phyloP scores from a whole-genome alignment of 1,140 invertebrate genomes.

The Aphaenogaster rudis region DNA sequence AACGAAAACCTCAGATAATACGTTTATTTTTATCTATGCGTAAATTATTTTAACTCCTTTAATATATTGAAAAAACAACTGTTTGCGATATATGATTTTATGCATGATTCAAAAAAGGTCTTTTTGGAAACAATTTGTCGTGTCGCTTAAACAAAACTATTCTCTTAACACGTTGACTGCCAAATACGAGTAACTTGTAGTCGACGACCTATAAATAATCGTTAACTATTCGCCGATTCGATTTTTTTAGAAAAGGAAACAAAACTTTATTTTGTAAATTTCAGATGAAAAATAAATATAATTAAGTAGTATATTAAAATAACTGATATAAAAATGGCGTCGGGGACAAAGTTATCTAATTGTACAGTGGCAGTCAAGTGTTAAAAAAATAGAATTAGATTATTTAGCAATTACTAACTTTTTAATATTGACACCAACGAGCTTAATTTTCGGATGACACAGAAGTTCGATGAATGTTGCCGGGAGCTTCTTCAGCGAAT shows the following conservation, averaged over 20 bases:
- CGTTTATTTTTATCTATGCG: not conserved
- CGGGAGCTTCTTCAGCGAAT: constrained; percentile 87
- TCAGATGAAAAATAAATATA: too few relatives aligned
- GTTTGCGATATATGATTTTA: not conserved
- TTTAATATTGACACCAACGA: constrained; percentile 90
- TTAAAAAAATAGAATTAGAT: constrained; percentile 39
- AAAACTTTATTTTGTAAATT: too few relatives aligned
- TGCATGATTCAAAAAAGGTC: not conserved
- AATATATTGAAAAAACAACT: not conserved
- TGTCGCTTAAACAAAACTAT: constrained; percentile 24
- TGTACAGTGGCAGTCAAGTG: too few relatives aligned
- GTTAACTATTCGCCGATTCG: too few relatives aligned
- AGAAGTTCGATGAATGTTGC: constrained; percentile 87
- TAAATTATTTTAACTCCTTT: not conserved
- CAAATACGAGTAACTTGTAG: too few relatives aligned
- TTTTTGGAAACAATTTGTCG: not conserved
- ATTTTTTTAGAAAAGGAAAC: too few relatives aligned
- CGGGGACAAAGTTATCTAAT: too few relatives aligned
- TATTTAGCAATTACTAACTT: constrained; percentile 85
- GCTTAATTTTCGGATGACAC: constrained; percentile 88
- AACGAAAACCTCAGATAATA: not conserved
- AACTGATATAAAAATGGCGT: too few relatives aligned
- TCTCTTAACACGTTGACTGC: not conserved
- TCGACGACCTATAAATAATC: too few relatives aligned
- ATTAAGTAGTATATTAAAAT: too few relatives aligned